Conservation (phyloP, 2,888 invertebrate species). For the Stenichneumon culpator region DNA sequence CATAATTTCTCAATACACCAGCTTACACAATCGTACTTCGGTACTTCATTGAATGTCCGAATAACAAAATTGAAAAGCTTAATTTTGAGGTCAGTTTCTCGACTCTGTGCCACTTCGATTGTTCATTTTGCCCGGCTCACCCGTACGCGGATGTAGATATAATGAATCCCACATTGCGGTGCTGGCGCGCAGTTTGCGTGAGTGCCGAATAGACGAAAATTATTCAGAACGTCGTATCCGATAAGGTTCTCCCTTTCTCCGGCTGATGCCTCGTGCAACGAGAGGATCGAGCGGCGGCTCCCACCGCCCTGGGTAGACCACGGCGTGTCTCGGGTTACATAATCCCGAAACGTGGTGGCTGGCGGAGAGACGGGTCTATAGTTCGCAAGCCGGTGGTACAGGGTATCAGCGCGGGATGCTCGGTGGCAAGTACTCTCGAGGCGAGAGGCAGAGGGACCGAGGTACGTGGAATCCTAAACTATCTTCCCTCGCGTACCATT, state of each 20-base stretch:
- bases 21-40: too few relatives aligned
- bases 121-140: too few relatives aligned
- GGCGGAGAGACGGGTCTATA: neutral
- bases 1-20: too few relatives aligned
- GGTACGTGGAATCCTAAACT: slow-evolving; percentile 62
- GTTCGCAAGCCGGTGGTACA: slow-evolving; percentile 1
- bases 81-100: too few relatives aligned
- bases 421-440: slow-evolving; percentile 48
- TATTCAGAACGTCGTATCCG: slow-evolving; percentile 58
- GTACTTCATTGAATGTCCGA: neutral
- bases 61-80: neutral
- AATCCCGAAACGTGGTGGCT: slow-evolving; percentile 32
- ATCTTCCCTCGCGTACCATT: slow-evolving; percentile 65
- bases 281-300: slow-evolving; percentile 27
- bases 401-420: slow-evolving; percentile 28
- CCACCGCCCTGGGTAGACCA: neutral
- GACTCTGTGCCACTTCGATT: too few relatives aligned
- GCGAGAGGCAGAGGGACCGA: slow-evolving; percentile 22
- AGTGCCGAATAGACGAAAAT: slow-evolving; percentile 54
- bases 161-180: neutral
- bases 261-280: slow-evolving; percentile 47
- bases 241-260: slow-evolving; percentile 30
- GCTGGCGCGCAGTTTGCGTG: slow-evolving; percentile 29
- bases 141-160: neutral
- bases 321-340: slow-evolving; percentile 8